Conservation (phyloP, 2,888 invertebrate species). For the Galeopsomyia nigrocyanea region DNA sequence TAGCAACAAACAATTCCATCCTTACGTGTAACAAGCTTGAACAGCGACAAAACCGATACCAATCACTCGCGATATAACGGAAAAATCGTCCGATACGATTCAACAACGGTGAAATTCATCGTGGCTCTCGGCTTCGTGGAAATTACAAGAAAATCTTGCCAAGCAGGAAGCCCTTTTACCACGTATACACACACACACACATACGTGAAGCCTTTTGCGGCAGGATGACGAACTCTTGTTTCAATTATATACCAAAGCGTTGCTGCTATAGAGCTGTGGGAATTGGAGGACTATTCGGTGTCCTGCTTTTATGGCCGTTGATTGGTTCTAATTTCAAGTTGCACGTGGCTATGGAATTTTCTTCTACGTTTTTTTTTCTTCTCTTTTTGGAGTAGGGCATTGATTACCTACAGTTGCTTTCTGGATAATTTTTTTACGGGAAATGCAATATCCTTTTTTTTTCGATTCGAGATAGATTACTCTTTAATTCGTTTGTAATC, state of each 20-base stretch:
- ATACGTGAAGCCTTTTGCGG: neutral
- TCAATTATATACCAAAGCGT: conserved; percentile 5
- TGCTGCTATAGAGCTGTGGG: neutral
- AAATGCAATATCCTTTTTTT: no score
- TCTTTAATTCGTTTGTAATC: no score
- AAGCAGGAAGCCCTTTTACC: conserved; percentile 39
- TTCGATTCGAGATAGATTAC: no score
- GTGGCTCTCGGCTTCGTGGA: conserved; percentile 34
- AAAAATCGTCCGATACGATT: conserved; percentile 6
- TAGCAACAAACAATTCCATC: no score
- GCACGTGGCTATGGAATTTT: no score
- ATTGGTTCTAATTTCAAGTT: no score
- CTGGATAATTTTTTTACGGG: no score
- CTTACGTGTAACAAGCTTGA: neutral
- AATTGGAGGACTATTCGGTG: no score
- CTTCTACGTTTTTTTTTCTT: no score
- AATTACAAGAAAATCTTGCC: conserved; percentile 43
- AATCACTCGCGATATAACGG: conserved; percentile 12
- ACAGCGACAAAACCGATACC: neutral
- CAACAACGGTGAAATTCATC: conserved; percentile 33
- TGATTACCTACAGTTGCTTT: no score
- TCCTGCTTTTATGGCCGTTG: no score
- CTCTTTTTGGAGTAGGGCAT: no score
- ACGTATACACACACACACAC: neutral
- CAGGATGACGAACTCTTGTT: conserved; percentile 19